These are phyloP conservation scores for Nesoenas mayeri DNA, from an alignment of 2,113 vertebrate genomes.

Conservation along the genomic window DNA sequence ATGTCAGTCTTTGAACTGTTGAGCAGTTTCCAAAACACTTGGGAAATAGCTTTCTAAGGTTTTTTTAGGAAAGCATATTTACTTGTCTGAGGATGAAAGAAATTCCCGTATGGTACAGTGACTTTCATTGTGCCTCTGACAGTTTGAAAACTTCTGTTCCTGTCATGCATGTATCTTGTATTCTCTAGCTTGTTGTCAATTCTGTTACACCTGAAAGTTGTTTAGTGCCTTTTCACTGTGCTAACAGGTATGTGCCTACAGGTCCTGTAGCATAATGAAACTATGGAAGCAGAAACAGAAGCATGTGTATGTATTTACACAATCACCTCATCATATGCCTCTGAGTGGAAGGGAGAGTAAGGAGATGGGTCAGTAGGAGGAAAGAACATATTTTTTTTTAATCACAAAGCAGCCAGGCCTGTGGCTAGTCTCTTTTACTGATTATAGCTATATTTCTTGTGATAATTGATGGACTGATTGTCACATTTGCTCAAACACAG, in stretches of 20 bases:
- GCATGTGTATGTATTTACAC: background rate
- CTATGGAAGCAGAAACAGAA: background rate
- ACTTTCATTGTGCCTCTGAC: background rate
- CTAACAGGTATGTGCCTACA: background rate
- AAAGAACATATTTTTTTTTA: background rate
- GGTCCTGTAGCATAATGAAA: background rate
- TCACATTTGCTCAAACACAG: background rate
- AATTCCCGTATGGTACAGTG: background rate
- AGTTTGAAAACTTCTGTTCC: background rate
- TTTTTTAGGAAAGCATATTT: background rate
- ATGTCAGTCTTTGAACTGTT: background rate
- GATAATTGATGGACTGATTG: background rate
- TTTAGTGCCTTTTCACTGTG: conserved; percentile 10
- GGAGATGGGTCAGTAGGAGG: background rate
- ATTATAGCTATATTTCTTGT: background rate
- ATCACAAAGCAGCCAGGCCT: background rate
- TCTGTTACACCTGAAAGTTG: background rate
- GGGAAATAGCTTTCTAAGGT: background rate
- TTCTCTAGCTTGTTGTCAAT: background rate
- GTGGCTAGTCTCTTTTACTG: background rate
- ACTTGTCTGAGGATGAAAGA: background rate
- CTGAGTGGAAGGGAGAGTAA: background rate
- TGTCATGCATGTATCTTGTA: background rate
- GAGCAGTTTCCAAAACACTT: background rate
- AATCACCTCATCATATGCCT: background rate